Evolutionary conservation across 2,113 vertebrate genomes (phyloP).

Genomic region (Oxyura jamaicensis): DNA sequence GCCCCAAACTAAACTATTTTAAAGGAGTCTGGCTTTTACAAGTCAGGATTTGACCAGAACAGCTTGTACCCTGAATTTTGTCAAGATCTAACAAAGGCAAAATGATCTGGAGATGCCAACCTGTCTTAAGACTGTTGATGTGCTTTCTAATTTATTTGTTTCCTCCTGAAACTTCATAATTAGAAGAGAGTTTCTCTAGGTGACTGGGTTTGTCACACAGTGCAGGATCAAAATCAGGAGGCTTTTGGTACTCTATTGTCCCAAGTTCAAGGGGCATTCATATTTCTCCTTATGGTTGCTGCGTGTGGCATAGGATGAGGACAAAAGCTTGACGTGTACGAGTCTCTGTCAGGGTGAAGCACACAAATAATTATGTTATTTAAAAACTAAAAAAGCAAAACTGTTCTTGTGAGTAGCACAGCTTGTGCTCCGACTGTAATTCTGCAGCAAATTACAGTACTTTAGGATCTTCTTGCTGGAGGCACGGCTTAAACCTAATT

Average conservation of each 20-base stretch:
- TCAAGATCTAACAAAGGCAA: background rate
- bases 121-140: background rate
- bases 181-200: background rate
- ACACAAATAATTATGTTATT: background rate
- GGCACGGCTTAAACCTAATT: background rate
- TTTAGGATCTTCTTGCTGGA: background rate
- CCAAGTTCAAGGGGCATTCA: background rate
- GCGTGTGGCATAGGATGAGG: background rate
- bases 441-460: background rate
- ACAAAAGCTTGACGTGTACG: background rate
- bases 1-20: background rate
- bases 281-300: background rate
- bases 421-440: background rate
- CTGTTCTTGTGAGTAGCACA: background rate
- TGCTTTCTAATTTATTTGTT: background rate
- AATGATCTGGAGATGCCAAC: background rate
- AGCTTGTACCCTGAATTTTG: background rate
- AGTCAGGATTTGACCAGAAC: background rate
- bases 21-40: background rate
- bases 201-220: background rate
- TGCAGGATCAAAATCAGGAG: background rate
- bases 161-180: background rate
- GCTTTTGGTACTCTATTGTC: background rate
- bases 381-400: background rate
- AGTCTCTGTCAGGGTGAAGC: background rate